Conservation (phyloP, 2,797 vertebrate genomes). For the Vireo griseus region DNA sequence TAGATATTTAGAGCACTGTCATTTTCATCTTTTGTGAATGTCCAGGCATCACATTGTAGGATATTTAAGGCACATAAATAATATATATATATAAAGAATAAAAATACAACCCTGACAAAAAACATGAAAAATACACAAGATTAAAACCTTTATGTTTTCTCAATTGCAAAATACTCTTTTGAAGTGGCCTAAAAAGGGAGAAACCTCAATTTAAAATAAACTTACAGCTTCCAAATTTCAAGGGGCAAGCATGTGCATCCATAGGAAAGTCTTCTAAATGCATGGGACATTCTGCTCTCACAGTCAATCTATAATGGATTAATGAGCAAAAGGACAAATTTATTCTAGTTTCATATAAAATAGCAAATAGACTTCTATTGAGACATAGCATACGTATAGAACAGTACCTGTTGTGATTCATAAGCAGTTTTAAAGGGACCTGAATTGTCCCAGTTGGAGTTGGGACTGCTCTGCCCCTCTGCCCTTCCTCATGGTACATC, state of each 20-base stretch:
- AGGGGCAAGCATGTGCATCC: slow-evolving; percentile 97
- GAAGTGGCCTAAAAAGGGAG: not conserved
- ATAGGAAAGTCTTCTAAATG: slow-evolving; percentile 99
- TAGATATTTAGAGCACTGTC: not conserved
- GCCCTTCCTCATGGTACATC: not conserved
- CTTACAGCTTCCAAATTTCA: slow-evolving; percentile 99
- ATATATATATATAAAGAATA: not conserved
- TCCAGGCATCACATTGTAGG: not conserved
- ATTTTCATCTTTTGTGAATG: not conserved
- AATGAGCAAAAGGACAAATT: slow-evolving; percentile 39
- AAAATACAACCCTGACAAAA: not conserved
- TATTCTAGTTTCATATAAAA: slow-evolving; percentile 32
- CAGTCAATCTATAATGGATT: slow-evolving; percentile 85
- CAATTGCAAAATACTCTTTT: not conserved
- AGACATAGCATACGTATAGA: not conserved
- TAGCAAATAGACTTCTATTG: not conserved
- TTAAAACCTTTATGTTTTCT: slow-evolving; percentile 4
- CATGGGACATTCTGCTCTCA: slow-evolving; percentile 98
- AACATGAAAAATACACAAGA: not conserved
- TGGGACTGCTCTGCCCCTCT: not conserved
- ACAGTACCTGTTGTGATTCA: not conserved
- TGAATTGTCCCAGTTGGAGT: not conserved
- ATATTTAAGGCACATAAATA: not conserved
- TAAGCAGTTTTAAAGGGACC: not conserved
- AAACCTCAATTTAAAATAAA: slow-evolving; percentile 62